Base-by-base conservation (phyloP, 2,797 vertebrate species). In the Rhincodon typus region DNA sequence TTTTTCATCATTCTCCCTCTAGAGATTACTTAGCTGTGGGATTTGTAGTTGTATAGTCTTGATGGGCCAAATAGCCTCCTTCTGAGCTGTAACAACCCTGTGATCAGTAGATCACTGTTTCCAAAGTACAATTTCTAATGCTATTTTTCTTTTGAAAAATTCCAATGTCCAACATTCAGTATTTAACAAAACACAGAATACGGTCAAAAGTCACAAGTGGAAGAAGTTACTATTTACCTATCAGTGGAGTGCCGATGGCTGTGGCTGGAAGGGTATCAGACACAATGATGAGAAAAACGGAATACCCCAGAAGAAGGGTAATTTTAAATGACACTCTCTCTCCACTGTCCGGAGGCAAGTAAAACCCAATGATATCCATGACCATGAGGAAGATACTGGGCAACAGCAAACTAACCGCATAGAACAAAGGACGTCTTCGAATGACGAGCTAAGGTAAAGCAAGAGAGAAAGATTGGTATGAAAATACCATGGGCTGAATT, bases 301-400 rank as follows among this genome's bases (percentile, higher is more conserved):
- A 99, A 97, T 99, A 99, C n/a, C 99, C 99, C 96, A 99, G 97
- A 94, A 99, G 98, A 94, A 99, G 97, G 0, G 99, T 99, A 97
- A 99, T 99, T 97, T 99, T 99, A 97, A 99, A 99, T 96, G 99
- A 99, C 93, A 99, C 99, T 74, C 99, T 98, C 98, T 99, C 99
- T 0, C 99, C 99, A 0, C 99, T 99, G 97, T 99, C 98, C 0
- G 99, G 99, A 0, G 99, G 99, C 62, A 99, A 97, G 96, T 99
- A 99, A 97, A 99, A 99, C 69, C 99, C 99, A 96, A 99, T 98
- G 0, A 99, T 98, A 96, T 99, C 99, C 98, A 99, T 99, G 95
- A 99, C 97, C 99, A 99, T 99, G 96, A 99, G 97, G 96, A 99
- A 99, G 96, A 99, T 98, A 90, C 99, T 99, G 96, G 99, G 99